Percentiles rank a stretch among this genome's conserved stretches.
Evolutionary conservation across 2,113 vertebrate species (phyloP).

Genomic region (rat (Rattus norvegicus)): DNA sequence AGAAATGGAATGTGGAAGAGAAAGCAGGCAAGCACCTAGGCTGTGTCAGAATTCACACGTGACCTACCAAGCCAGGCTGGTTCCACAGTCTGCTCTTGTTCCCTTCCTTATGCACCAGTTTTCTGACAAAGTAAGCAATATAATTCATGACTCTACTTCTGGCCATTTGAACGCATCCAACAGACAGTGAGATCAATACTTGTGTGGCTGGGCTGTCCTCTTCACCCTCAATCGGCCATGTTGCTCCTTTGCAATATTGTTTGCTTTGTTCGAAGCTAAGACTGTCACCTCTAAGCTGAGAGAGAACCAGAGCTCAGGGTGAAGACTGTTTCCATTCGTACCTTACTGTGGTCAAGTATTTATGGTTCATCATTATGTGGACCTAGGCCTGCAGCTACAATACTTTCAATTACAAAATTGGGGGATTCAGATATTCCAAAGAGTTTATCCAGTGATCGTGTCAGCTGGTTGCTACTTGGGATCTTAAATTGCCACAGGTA

Average conservation of each 20-base stretch:
- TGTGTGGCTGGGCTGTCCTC: slow-evolving; percentile 54
- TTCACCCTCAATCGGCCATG: slow-evolving; percentile 45
- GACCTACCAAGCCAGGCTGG: neutral
- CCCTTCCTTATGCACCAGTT: neutral
- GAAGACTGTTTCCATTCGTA: neutral
- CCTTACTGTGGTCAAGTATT: neutral
- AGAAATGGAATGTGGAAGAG: neutral
- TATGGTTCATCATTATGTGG: neutral
- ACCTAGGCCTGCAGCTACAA: neutral
- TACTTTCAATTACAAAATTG: neutral
- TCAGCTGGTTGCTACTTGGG: neutral
- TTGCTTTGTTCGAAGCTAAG: neutral
- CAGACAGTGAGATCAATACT: slow-evolving; percentile 69
- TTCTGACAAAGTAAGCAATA: neutral
- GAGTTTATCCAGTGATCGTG: neutral
- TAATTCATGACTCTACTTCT: neutral
- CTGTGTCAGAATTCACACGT: neutral
- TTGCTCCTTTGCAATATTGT: neutral
- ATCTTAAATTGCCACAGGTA: neutral
- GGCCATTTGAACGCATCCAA: slow-evolving; percentile 66
- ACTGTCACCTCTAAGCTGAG: neutral
- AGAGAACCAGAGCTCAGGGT: neutral
- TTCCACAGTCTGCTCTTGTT: neutral
- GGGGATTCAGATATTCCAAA: neutral
- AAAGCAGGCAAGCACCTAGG: neutral